Evolutionary conservation across 2,888 invertebrate genomes (phyloP).

Genomic region (Spisula solida): DNA sequence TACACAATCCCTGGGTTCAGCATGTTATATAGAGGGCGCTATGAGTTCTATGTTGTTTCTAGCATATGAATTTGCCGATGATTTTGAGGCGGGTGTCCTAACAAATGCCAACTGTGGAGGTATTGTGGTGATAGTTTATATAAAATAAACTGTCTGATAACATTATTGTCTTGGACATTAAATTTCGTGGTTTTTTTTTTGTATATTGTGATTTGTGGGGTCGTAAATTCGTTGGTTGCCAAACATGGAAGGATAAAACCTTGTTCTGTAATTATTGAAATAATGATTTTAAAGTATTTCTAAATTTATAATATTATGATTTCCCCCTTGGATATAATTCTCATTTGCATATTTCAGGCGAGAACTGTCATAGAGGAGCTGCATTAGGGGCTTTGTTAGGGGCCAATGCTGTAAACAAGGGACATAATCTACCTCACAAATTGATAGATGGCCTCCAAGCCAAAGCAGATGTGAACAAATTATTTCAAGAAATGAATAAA

Average conservation of each 20-base stretch:
- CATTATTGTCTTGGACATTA: too few relatives aligned
- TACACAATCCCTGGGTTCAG: conserved; percentile 77
- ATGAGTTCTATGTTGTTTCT: conserved; percentile 80
- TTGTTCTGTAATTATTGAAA: too few relatives aligned
- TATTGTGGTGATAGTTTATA: conserved; percentile 41
- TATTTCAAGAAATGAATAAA: conserved; percentile 54
- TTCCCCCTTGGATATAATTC: too few relatives aligned
- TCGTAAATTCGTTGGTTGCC: too few relatives aligned
- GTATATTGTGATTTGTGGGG: too few relatives aligned
- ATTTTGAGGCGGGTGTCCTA: conserved; percentile 80
- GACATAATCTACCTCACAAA: conserved; percentile 69
- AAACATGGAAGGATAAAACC: too few relatives aligned
- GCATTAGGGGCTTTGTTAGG: conserved; percentile 83
- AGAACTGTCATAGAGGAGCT: conserved; percentile 84
- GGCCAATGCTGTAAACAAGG: conserved; percentile 76
- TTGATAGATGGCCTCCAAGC: conserved; percentile 78
- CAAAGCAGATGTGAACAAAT: conserved; percentile 55
- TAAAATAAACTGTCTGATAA: too few relatives aligned
- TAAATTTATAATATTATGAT: too few relatives aligned
- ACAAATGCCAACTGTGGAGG: conserved; percentile 85
- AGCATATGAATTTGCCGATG: conserved; percentile 81
- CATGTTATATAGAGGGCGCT: conserved; percentile 84
- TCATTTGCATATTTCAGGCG: conserved; percentile 75
- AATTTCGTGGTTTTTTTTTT: too few relatives aligned
- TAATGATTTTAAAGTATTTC: too few relatives aligned